Evolutionary conservation across 2,888 invertebrate species (phyloP).

Genomic region (Allophyes oxyacanthae): DNA sequence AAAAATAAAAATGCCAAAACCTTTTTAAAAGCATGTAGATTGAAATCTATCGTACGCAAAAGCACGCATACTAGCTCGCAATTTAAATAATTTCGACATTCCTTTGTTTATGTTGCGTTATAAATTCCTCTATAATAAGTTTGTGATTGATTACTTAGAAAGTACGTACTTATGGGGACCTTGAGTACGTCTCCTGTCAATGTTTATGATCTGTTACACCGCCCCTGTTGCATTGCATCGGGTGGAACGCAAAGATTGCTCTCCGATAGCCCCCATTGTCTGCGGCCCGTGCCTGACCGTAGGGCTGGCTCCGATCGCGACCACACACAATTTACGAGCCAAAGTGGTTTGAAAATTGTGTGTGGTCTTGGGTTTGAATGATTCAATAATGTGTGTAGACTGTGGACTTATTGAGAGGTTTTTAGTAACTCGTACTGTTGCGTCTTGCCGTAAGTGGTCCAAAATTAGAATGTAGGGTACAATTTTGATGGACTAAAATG

Average conservation of each 20-base stretch:
- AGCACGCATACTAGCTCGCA: conserved; percentile 19
- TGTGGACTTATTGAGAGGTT: no score
- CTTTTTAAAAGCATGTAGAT: conserved; percentile 43
- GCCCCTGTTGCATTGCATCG: conserved; percentile 67
- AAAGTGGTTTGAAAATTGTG: conserved; percentile 3
- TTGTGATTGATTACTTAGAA: conserved; percentile 53
- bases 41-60: conserved; percentile 35
- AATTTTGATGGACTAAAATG: no score
- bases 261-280: conserved; percentile 74
- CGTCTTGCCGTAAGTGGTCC: no score
- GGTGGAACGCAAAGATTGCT: conserved; percentile 66
- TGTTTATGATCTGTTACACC: conserved; percentile 61
- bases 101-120: conserved; percentile 43
- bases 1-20: conserved; percentile 4
- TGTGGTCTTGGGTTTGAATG: conserved; percentile 25
- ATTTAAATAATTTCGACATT: conserved; percentile 46
- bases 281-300: conserved; percentile 51
- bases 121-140: conserved; percentile 24
- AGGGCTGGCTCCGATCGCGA: conserved; percentile 54
- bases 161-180: conserved; percentile 36
- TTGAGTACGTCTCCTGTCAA: conserved; percentile 64
- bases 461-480: no score
- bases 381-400: no score
- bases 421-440: no score
- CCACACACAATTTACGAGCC: no score